Conservation (phyloP, 2,113 vertebrate genomes). For the Laticauda laticaudata region DNA sequence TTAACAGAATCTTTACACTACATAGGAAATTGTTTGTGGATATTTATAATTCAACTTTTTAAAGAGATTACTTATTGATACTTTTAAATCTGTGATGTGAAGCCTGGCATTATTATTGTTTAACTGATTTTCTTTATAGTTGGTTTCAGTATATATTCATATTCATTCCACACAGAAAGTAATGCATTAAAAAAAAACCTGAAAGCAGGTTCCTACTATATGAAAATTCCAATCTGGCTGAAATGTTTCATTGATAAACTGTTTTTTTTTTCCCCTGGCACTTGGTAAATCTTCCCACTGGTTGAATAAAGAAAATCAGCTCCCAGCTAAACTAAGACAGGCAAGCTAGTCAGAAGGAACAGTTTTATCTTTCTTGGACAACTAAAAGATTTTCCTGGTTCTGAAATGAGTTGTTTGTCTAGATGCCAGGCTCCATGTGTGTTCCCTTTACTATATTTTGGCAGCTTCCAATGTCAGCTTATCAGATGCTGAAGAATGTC, state of each 20-base stretch:
- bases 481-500: constrained; percentile 17
- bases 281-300: not conserved
- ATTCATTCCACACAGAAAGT: not conserved
- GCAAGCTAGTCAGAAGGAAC: not conserved
- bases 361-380: not conserved
- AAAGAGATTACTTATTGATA: not conserved
- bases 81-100: not conserved
- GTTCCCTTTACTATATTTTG: constrained; percentile 45
- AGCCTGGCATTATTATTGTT: not conserved
- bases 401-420: not conserved
- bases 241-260: not conserved
- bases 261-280: not conserved
- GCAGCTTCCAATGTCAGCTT: constrained; percentile 29
- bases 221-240: not conserved
- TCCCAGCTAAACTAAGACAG: not conserved
- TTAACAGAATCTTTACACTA: not conserved
- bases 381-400: not conserved
- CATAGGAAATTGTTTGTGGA: not conserved
- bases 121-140: not conserved
- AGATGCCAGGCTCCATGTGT: not conserved
- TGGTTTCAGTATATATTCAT: not conserved
- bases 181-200: not conserved
- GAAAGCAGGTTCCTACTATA: not conserved
- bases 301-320: not conserved
- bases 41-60: not conserved